Conservation (phyloP, 2,888 invertebrate species). For the Ceratothoa steindachneri region DNA sequence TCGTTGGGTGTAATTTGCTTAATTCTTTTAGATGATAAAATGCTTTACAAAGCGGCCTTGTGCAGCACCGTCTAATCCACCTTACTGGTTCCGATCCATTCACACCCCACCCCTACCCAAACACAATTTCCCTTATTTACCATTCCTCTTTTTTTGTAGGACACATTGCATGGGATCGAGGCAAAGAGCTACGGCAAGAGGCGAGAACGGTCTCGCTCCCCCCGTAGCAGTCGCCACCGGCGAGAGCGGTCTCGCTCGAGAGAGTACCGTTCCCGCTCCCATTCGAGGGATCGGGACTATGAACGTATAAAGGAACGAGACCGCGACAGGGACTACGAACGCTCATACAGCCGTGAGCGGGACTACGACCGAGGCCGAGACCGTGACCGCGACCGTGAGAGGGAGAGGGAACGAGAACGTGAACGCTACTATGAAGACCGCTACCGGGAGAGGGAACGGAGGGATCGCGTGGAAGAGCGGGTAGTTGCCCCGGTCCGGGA, state of each 20-base stretch:
- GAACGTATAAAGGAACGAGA: conserved; percentile 48
- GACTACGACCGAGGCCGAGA: conserved; percentile 58
- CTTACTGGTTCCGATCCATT: no score
- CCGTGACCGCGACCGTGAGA: conserved; percentile 61
- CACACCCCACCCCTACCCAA: no score
- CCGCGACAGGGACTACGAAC: conserved; percentile 46
- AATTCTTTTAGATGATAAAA: no score
- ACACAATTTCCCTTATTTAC: no score
- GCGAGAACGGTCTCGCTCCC: conserved; percentile 67
- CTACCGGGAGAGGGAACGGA: conserved; percentile 65
- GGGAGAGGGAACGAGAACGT: conserved; percentile 57
- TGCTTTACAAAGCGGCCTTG: no score
- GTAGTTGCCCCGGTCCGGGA: conserved; percentile 49
- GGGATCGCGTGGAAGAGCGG: conserved; percentile 62
- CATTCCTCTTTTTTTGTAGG: no score
- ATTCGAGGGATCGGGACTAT: conserved; percentile 53
- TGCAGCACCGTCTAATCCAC: no score
- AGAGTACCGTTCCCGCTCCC: conserved; percentile 51
- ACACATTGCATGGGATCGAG: conserved; percentile 94
- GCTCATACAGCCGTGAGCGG: conserved; percentile 56
- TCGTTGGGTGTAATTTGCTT: no score
- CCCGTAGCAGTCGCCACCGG: conserved; percentile 32
- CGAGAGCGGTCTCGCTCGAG: conserved; percentile 38
- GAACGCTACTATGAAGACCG: conserved; percentile 78
- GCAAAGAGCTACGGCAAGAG: conserved; percentile 84